Conservation (phyloP, 1,140 invertebrate genomes). For the Chironomus striatipennis region DNA sequence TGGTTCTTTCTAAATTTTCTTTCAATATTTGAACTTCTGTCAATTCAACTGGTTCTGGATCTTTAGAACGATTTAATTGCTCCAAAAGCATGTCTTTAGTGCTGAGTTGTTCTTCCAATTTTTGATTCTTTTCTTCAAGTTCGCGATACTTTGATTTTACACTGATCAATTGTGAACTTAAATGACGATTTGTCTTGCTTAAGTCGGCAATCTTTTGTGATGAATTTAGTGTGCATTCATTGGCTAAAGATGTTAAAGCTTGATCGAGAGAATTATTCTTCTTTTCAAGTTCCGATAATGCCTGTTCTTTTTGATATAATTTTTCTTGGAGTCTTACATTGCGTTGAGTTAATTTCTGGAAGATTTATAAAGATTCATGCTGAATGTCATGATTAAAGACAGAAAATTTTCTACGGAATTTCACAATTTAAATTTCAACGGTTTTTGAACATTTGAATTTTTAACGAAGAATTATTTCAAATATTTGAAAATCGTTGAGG, state of each 20-base stretch:
- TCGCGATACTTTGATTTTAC: constrained; percentile 41
- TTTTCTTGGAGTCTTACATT: neutral
- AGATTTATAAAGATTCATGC: too few relatives aligned
- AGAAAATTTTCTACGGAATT: too few relatives aligned
- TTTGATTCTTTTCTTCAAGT: constrained; percentile 41
- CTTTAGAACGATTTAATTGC: constrained; percentile 37
- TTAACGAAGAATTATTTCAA: neutral
- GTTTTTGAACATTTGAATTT: neutral
- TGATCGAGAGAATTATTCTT: neutral
- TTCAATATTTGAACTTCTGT: constrained; percentile 48
- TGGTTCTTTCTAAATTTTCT: constrained; percentile 48
- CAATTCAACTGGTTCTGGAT: constrained; percentile 32
- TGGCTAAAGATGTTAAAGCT: neutral
- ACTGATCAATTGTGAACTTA: constrained; percentile 45
- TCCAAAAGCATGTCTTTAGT: constrained; percentile 39
- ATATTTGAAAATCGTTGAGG: neutral
- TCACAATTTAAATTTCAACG: neutral
- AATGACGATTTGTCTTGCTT: constrained; percentile 47
- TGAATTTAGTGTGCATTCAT: neutral
- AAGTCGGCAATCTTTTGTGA: constrained; percentile 44
- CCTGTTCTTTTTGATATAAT: neutral
- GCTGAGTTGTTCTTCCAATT: constrained; percentile 37
- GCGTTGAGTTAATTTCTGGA: neutral
- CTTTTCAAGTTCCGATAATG: neutral
- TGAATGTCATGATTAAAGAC: too few relatives aligned